phyloP scores from a whole-genome alignment of 2,113 vertebrate genomes.

The Vicugna pacos region DNA sequence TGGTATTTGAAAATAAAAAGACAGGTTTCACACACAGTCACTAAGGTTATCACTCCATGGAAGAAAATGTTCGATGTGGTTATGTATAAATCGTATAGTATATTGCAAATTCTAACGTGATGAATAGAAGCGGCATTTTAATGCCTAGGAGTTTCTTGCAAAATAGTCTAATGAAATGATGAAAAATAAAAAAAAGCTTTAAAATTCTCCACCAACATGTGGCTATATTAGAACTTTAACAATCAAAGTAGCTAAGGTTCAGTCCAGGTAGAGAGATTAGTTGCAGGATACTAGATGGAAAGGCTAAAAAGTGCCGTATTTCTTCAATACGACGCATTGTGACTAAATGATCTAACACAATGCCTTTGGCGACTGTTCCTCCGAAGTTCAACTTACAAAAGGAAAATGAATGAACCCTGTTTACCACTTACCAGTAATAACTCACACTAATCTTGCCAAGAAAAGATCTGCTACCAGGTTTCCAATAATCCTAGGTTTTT shows the following conservation, averaged over 20 bases:
- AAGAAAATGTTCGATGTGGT: slow-evolving; percentile 1
- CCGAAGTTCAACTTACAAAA: slow-evolving; percentile 54
- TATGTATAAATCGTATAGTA: slow-evolving; percentile 11
- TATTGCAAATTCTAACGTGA: background rate
- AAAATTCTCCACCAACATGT: background rate
- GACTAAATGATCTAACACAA: background rate
- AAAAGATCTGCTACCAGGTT: slow-evolving; percentile 64
- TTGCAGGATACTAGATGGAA: background rate
- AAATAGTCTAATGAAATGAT: background rate
- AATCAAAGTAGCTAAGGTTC: background rate
- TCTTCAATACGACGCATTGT: background rate
- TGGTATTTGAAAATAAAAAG: slow-evolving; percentile 28
- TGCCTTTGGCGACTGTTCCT: slow-evolving; percentile 71
- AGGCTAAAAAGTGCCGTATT: slow-evolving; percentile 21
- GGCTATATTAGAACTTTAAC: slow-evolving; percentile 30
- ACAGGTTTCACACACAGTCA: background rate
- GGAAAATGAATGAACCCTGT: slow-evolving; percentile 69
- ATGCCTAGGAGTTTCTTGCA: background rate
- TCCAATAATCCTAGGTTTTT: slow-evolving; percentile 64
- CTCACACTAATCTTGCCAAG: slow-evolving; percentile 61
- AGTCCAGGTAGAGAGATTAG: background rate
- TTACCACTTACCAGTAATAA: slow-evolving; percentile 57
- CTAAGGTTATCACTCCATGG: background rate
- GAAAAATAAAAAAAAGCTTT: background rate
- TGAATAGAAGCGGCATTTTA: background rate